Conservation (phyloP, 2,797 vertebrate species). For the Pantherophis vulpinus region DNA sequence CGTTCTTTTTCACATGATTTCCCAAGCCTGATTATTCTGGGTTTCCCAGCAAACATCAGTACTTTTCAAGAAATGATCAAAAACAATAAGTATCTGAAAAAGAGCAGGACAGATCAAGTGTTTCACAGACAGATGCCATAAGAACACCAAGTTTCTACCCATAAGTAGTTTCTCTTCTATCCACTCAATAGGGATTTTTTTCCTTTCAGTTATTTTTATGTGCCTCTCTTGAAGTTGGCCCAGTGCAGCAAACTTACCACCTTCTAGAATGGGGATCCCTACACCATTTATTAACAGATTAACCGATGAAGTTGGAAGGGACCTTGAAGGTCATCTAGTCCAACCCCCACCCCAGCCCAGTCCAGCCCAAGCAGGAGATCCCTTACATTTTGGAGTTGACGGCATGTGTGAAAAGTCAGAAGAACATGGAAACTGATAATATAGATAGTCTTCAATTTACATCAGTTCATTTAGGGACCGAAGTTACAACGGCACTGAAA, state of each 20-base stretch:
- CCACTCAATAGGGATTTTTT: not conserved
- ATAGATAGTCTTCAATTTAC: too few species aligned
- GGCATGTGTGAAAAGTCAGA: not conserved
- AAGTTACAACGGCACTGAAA: too few species aligned
- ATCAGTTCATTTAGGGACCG: too few species aligned
- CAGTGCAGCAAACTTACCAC: not conserved
- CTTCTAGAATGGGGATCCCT: not conserved
- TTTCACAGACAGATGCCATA: not conserved
- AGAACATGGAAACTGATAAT: not conserved
- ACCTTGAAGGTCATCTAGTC: too few species aligned
- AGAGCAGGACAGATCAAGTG: not conserved
- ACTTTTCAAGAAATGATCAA: not conserved
- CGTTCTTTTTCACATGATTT: not conserved
- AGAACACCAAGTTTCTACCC: not conserved
- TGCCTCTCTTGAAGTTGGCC: not conserved
- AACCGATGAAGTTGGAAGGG: too few species aligned
- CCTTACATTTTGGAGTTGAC: not conserved
- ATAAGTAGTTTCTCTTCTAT: not conserved
- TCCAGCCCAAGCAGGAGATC: not conserved
- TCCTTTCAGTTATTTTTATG: not conserved
- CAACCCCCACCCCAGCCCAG: too few species aligned
- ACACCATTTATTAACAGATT: too few species aligned
- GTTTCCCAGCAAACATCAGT: not conserved
- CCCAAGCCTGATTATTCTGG: not conserved
- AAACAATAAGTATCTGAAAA: not conserved